A percentile compares a stretch with the other conserved stretches of the same genome.
Evolutionary conservation across 92 coral and sea anemone genomes (phyloP).

Genomic region (Micromussa lordhowensis): DNA sequence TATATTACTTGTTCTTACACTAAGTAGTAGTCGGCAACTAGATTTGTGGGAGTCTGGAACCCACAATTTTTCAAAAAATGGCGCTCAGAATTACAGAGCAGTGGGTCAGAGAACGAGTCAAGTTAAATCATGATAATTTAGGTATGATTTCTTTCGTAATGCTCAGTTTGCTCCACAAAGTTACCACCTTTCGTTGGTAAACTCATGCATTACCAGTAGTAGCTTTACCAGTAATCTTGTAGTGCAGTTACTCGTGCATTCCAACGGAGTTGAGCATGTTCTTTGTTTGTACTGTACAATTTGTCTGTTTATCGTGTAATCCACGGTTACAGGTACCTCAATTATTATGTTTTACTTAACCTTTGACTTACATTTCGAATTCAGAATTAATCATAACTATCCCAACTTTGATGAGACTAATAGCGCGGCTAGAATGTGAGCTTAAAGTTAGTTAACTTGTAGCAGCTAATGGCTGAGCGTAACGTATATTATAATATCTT

Average conservation of each 20-base stretch:
- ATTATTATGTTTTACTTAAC: background rate
- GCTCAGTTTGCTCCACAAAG: background rate
- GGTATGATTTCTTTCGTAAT: constrained; percentile 62
- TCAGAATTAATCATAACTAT: background rate
- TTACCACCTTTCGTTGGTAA: background rate
- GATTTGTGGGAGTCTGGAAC: constrained; percentile 19
- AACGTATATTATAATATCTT: too few species aligned
- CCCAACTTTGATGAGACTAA: background rate
- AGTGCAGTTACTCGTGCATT: constrained; percentile 1
- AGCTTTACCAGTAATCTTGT: background rate
- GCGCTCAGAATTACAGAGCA: constrained; percentile 97
- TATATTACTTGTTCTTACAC: too few species aligned
- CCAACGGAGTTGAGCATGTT: constrained; percentile 16
- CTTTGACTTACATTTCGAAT: background rate
- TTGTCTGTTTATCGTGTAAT: constrained; percentile 13
- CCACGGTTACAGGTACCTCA: background rate
- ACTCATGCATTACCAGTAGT: too few species aligned
- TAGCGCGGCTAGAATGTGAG: too few species aligned
- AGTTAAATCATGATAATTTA: constrained; percentile 93
- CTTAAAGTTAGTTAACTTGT: too few species aligned
- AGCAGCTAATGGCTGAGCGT: too few species aligned
- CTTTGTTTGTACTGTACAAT: constrained; percentile 4
- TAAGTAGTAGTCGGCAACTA: too few species aligned
- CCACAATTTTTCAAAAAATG: constrained; percentile 78
- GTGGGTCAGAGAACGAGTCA: constrained; percentile 96